Conservation (phyloP, 2,113 vertebrate species). For the Neolamprologus variostigma region DNA sequence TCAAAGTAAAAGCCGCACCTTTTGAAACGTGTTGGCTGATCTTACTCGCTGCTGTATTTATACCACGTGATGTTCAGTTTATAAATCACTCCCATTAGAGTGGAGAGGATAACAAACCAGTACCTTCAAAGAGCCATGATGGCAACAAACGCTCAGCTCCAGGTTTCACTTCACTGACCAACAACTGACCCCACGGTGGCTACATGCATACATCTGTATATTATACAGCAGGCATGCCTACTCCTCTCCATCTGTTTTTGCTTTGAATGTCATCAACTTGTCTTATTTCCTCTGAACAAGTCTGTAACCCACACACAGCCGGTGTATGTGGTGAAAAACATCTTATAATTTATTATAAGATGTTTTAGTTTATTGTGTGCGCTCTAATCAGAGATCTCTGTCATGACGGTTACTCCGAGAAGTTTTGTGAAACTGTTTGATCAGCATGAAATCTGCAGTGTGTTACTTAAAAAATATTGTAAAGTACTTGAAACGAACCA, state of each 20-base stretch:
- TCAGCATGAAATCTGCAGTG: neutral
- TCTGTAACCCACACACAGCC: neutral
- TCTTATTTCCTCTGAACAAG: neutral
- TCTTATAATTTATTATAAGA: no score
- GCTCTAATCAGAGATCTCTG: neutral
- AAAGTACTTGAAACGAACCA: neutral
- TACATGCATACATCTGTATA: neutral
- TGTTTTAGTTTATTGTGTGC: neutral
- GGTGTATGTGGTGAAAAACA: neutral
- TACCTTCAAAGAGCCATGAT: accelerated
- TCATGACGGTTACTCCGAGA: accelerated
- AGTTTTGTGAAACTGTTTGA: neutral
- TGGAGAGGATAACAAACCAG: neutral
- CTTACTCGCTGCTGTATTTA: neutral
- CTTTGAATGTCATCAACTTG: neutral
- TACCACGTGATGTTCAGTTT: accelerated
- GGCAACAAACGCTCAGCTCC: neutral
- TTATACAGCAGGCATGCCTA: neutral
- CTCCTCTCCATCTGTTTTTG: neutral
- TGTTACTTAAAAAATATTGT: neutral
- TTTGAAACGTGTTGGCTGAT: neutral
- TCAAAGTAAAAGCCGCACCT: neutral
- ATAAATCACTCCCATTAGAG: neutral
- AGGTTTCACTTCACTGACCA: neutral
- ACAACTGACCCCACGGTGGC: neutral